Percentiles rank a stretch among this genome's conserved stretches.
Evolutionary conservation across 2,797 vertebrate genomes (phyloP).

Genomic region (Hipposideros larvatus): DNA sequence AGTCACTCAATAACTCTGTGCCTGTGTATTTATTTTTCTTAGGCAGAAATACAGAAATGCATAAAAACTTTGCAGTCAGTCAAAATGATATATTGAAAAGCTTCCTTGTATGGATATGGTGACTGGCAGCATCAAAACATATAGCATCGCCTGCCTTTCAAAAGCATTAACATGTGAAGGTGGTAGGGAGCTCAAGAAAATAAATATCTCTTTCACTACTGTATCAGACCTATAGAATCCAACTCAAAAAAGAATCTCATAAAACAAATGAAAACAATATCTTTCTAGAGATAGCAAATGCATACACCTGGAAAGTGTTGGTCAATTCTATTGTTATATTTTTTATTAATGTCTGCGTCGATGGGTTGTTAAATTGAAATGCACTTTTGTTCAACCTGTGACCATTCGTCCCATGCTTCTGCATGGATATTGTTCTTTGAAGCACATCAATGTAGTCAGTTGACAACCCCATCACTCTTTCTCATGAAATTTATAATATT

Average conservation of each 20-base stretch:
- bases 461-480: background rate
- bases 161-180: background rate
- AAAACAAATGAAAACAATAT: background rate
- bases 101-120: background rate
- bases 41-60: background rate
- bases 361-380: background rate
- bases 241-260: background rate
- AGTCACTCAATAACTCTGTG: background rate
- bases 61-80: background rate
- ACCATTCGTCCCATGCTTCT: background rate
- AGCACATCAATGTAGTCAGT: background rate
- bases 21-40: background rate
- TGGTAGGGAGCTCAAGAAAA: background rate
- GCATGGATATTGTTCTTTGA: background rate
- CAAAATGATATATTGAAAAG: background rate
- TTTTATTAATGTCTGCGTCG: background rate
- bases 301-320: background rate
- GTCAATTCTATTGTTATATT: background rate
- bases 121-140: background rate
- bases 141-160: background rate
- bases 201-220: background rate
- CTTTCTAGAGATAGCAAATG: background rate
- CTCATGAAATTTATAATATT: background rate
- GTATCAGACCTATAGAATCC: background rate
- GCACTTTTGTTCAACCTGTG: background rate